These are phyloP conservation scores for Eublepharis macularius DNA, from an alignment of 2,113 vertebrate species.

Conservation along the genomic window DNA sequence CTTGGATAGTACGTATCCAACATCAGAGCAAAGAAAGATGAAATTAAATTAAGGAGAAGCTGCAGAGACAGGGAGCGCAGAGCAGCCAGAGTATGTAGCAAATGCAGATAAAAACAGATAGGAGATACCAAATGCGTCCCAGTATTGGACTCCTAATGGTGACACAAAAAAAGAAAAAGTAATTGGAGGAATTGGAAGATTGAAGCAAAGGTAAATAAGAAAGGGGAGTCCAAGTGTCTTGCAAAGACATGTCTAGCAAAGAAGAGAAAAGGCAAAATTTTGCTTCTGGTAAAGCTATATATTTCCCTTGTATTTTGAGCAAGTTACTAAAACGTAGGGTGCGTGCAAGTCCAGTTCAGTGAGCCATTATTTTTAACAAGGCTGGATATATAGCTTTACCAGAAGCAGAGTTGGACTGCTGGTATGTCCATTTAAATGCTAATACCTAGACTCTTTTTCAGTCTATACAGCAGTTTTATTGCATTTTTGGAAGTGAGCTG, in stretches of 20 bases:
- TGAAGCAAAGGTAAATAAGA: accelerated
- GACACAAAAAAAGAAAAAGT: background rate
- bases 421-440: conserved; percentile 27
- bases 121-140: conserved; percentile 7
- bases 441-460: conserved; percentile 32
- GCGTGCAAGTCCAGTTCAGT: conserved; percentile 9
- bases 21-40: conserved; percentile 18
- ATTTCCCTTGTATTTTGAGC: background rate
- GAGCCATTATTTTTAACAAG: conserved; percentile 9
- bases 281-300: background rate
- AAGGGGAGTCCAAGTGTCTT: background rate
- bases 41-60: conserved; percentile 2
- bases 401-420: conserved; percentile 40
- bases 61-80: background rate
- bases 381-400: conserved; percentile 33
- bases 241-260: background rate
- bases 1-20: conserved; percentile 1
- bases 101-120: background rate
- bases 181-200: background rate
- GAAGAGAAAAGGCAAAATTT: conserved; percentile 1
- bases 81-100: background rate
- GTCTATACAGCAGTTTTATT: background rate
- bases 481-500: conserved; percentile 16
- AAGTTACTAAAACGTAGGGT: background rate
- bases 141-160: background rate